Base-by-base conservation (phyloP, 2,888 invertebrate species). In the Steinernema carpocapsae region DNA sequence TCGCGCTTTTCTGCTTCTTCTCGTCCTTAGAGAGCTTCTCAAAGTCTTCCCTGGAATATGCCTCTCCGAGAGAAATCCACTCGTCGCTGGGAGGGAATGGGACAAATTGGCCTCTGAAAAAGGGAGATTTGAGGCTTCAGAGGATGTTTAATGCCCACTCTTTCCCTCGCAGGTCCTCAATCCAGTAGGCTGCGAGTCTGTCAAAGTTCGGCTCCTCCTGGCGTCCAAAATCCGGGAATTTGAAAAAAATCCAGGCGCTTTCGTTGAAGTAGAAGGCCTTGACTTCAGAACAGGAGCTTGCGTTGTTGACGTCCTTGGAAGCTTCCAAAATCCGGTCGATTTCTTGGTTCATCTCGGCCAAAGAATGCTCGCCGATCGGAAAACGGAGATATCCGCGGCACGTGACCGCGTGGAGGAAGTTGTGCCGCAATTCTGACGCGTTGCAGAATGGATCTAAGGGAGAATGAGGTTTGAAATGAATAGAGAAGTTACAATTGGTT, bases 241-340 rank as follows among this genome's bases (percentile, higher is more conserved):
- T 52, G 22, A 52, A 24, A 22, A 52, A 52, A 2, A 52, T 19
- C 22, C 19, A 24, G 19, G 22, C 12, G 19, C 19, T 22, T n/a
- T n/a, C 52, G 24, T 52, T 22, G 52, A 22, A 52, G 52, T 52
- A 52, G 52, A 52, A 52, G 2, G 52, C 24, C 24, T 52, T 52
- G 12, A 52, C 24, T 12, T 52, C 12, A 2, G 24, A 22, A 52
- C 52, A 52, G 12, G 2, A 12, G 19, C 7, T 52, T 10, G 6
- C 52, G 10, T 22, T n/a, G 52, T 52, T 7, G 3, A 22, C 52
- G 12, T 52, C 52, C 52, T 52, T 52, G 19, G 52, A 19, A 2
- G 19, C 24, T 22, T 22, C 24, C 22, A 52, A 22, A 2, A 52
- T n/a, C 24, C 22, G 22, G 52, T 52, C 52, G 19, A 52, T 52